These are phyloP conservation scores for Epinephelus awoara DNA, from an alignment of 2,797 vertebrate genomes.

Conservation along the genomic window DNA sequence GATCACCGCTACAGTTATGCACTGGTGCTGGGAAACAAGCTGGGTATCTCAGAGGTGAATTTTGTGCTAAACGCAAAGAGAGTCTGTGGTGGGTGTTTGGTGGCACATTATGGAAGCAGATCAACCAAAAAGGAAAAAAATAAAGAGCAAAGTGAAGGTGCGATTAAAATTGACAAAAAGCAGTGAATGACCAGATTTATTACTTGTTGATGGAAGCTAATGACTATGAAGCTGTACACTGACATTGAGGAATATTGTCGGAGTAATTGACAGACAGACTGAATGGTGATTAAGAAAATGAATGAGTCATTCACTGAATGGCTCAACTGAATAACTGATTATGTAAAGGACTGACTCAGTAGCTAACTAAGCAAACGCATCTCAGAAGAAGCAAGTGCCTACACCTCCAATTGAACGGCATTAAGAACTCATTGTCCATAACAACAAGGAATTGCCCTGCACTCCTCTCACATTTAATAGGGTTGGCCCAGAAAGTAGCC, in stretches of 20 bases:
- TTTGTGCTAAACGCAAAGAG: too few species aligned
- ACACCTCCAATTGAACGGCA: conserved; percentile 19
- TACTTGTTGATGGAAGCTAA: not conserved
- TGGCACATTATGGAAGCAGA: too few species aligned
- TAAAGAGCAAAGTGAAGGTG: too few species aligned
- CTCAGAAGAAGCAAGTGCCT: conserved; percentile 2
- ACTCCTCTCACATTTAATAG: conserved; percentile 26
- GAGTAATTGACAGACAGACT: not conserved
- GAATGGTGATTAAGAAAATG: not conserved
- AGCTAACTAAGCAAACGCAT: conserved; percentile 13
- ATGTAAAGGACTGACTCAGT: not conserved
- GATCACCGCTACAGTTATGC: too few species aligned
- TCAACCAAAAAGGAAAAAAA: too few species aligned
- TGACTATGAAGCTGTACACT: not conserved
- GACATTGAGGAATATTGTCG: not conserved
- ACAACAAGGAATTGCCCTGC: conserved; percentile 31
- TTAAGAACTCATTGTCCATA: conserved; percentile 22
- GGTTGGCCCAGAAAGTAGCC: conserved; percentile 41
- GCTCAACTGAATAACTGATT: not conserved
- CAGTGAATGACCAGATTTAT: not conserved
- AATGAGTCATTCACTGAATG: not conserved
- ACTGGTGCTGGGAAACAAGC: too few species aligned
- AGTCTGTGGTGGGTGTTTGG: too few species aligned
- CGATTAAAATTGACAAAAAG: too few species aligned
- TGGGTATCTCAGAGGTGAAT: too few species aligned